These are phyloP conservation scores for Halcyon leucocephala DNA, from an alignment of 2,797 vertebrate genomes.

Conservation along the genomic window DNA sequence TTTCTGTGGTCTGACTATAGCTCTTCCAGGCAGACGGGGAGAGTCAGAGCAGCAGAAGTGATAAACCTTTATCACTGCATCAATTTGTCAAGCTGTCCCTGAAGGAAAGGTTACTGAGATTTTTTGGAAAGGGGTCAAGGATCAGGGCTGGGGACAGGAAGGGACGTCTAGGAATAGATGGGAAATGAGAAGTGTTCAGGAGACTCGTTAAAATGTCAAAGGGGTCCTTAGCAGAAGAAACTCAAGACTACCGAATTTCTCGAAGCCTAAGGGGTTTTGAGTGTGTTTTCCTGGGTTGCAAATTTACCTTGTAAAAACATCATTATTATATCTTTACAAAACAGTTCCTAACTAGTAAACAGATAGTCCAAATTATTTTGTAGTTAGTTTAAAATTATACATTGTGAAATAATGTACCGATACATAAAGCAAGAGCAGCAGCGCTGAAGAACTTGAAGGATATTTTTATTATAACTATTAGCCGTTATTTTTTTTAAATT, in stretches of 20 bases:
- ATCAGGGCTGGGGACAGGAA: not conserved
- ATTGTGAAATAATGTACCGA: not conserved
- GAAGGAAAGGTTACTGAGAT: not conserved
- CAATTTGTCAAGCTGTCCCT: not conserved
- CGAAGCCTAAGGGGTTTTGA: not conserved
- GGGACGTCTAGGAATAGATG: not conserved
- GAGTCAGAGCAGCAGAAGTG: not conserved
- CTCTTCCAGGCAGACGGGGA: not conserved
- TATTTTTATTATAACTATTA: not conserved
- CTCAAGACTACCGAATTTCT: not conserved
- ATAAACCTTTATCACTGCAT: not conserved
- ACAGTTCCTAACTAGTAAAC: not conserved
- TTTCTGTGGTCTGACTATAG: not conserved
- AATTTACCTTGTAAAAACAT: not conserved
- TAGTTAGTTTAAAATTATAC: not conserved
- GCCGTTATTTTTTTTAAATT: not conserved
- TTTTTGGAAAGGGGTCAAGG: not conserved
- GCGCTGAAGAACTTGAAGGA: not conserved
- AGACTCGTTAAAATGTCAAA: not conserved
- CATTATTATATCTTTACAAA: not conserved
- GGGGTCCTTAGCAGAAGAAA: not conserved
- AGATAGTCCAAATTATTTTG: not conserved
- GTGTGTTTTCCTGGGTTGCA: not conserved
- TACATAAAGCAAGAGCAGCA: not conserved
- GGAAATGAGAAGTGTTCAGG: not conserved